Conservation (phyloP, 2,797 vertebrate genomes). For the Delichon dasypus region DNA sequence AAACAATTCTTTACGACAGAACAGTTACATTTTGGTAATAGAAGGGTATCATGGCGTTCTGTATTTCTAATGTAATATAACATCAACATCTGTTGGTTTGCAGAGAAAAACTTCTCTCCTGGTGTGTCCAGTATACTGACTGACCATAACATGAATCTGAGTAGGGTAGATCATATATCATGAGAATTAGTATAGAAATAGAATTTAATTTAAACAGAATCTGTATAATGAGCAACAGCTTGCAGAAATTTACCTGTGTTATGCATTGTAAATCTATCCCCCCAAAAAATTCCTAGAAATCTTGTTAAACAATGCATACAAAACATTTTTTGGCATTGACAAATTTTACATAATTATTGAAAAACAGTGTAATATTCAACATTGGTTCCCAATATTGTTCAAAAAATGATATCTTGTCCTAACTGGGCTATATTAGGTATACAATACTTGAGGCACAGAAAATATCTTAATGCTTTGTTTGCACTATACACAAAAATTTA, state of each 20-base stretch:
- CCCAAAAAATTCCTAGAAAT: neutral
- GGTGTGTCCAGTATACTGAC: neutral
- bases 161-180: neutral
- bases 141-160: accelerated
- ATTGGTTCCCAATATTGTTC: neutral
- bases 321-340: neutral
- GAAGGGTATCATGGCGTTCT: neutral
- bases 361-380: neutral
- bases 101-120: neutral
- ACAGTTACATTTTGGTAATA: neutral
- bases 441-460: neutral
- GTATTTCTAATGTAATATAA: neutral
- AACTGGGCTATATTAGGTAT: neutral
- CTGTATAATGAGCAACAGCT: neutral
- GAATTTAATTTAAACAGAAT: neutral
- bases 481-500: neutral
- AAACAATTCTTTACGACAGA: neutral
- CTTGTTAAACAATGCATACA: neutral
- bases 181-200: neutral
- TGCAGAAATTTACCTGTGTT: neutral
- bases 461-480: neutral
- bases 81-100: neutral
- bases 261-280: neutral
- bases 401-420: neutral
- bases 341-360: neutral